phyloP scores from a whole-genome alignment of 1,140 invertebrate species.

The Orussus abietinus region DNA sequence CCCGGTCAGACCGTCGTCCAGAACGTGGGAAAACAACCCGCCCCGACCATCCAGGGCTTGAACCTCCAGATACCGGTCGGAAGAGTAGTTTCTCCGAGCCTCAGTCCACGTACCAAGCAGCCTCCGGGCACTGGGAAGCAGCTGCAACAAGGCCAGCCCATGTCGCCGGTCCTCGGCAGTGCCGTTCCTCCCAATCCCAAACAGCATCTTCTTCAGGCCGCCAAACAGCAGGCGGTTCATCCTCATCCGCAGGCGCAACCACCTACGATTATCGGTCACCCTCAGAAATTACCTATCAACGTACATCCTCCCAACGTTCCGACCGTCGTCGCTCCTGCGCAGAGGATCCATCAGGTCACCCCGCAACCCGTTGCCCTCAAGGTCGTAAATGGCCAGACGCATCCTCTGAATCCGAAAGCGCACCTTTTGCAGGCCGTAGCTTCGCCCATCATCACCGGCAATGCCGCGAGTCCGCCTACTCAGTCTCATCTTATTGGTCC shows the following conservation, averaged over 20 bases:
- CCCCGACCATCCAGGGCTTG: constrained; percentile 36
- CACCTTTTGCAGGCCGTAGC: constrained; percentile 50
- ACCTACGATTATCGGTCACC: constrained; percentile 38
- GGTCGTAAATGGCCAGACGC: constrained; percentile 43
- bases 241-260: constrained; percentile 23
- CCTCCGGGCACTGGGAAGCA: constrained; percentile 25
- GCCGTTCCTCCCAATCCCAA: constrained; percentile 42
- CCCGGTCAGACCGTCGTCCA: constrained; percentile 36
- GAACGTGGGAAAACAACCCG: constrained; percentile 40
- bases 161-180: constrained; percentile 47
- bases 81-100: constrained; percentile 38
- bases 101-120: constrained; percentile 32
- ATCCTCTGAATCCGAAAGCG: constrained; percentile 50
- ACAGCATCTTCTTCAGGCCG: constrained; percentile 45
- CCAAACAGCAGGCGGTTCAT: constrained; percentile 35
- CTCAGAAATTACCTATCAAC: constrained; percentile 38
- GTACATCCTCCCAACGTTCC: constrained; percentile 31
- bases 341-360: constrained; percentile 42
- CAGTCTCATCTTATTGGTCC: constrained; percentile 48
- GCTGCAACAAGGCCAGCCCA: constrained; percentile 30
- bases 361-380: constrained; percentile 36
- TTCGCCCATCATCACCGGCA: constrained; percentile 51
- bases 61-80: constrained; percentile 39
- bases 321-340: constrained; percentile 21
- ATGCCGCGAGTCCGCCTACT: constrained; percentile 58